Conservation (phyloP, 1,140 invertebrate genomes). For the Sitodiplosis mosellana region DNA sequence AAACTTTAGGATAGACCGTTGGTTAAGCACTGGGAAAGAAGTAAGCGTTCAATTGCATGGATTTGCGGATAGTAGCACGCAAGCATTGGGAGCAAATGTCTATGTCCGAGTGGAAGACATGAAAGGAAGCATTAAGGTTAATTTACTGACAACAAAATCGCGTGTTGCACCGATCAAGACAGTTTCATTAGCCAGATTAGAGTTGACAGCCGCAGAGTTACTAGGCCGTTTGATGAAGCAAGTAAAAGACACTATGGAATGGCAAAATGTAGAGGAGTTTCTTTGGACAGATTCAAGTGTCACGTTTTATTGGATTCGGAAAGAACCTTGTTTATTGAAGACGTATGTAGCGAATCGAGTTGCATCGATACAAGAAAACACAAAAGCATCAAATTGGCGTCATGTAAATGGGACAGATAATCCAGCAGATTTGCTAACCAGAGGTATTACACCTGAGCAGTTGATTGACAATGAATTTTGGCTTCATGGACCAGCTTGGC, state of each 20-base stretch:
- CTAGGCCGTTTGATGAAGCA: constrained; percentile 10
- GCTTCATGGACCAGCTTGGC: constrained; percentile 12
- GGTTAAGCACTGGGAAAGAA: neutral
- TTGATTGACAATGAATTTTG: constrained; percentile 11
- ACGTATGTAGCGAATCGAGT: constrained; percentile 17
- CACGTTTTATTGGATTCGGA: constrained; percentile 21
- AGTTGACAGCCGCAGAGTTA: constrained; percentile 25
- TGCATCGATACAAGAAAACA: constrained; percentile 13
- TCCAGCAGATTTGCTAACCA: constrained; percentile 25
- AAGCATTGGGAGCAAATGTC: constrained; percentile 14
- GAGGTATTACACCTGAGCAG: constrained; percentile 15
- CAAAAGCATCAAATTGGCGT: constrained; percentile 17
- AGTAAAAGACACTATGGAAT: constrained; percentile 5
- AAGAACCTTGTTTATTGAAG: constrained; percentile 8
- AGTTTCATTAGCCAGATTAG: constrained; percentile 21
- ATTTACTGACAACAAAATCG: constrained; percentile 18
- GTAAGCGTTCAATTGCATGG: constrained; percentile 8
- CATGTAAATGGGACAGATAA: constrained; percentile 24
- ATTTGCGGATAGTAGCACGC: constrained; percentile 15
- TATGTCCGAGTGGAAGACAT: constrained; percentile 8
- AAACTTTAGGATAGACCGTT: neutral
- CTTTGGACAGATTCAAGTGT: constrained; percentile 26
- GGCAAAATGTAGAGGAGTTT: neutral
- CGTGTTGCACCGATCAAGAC: constrained; percentile 21
- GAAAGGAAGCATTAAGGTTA: constrained; percentile 4